phyloP scores from a whole-genome alignment of 2,113 vertebrate genomes.

The Excalfactoria chinensis region DNA sequence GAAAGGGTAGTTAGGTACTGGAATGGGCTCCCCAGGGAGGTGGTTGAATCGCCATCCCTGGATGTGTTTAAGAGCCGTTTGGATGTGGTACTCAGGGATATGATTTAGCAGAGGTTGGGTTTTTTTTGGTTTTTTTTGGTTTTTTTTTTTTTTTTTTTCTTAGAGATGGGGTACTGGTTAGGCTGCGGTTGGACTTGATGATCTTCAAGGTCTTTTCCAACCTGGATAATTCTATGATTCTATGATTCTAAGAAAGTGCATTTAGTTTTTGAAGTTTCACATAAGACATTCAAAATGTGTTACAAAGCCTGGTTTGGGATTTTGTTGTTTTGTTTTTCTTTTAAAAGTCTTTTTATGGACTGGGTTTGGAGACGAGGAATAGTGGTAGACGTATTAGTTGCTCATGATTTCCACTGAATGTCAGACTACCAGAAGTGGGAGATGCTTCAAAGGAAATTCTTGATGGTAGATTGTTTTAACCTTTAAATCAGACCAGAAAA shows the following conservation, averaged over 20 bases:
- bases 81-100: too few relatives aligned
- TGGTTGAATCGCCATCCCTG: too few relatives aligned
- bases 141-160: too few relatives aligned
- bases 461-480: not conserved
- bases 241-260: not conserved
- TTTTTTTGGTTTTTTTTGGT: too few relatives aligned
- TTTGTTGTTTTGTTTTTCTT: not conserved
- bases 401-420: not conserved
- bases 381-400: not conserved
- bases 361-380: not conserved
- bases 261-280: not conserved
- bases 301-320: not conserved
- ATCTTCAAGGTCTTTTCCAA: too few relatives aligned
- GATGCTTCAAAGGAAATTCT: not conserved
- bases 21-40: too few relatives aligned
- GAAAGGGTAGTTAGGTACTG: too few relatives aligned
- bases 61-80: too few relatives aligned
- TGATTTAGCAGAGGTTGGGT: too few relatives aligned
- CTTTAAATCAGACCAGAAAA: not conserved
- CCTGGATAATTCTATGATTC: too few relatives aligned
- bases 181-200: too few relatives aligned
- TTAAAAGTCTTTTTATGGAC: not conserved
- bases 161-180: too few relatives aligned
- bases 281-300: not conserved
- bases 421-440: not conserved